A percentile compares a stretch with the other conserved stretches of the same genome.
Evolutionary conservation across 64 coral and sea anemone species (phyloP).

Genomic region (Dendrophyllia cribrosa): DNA sequence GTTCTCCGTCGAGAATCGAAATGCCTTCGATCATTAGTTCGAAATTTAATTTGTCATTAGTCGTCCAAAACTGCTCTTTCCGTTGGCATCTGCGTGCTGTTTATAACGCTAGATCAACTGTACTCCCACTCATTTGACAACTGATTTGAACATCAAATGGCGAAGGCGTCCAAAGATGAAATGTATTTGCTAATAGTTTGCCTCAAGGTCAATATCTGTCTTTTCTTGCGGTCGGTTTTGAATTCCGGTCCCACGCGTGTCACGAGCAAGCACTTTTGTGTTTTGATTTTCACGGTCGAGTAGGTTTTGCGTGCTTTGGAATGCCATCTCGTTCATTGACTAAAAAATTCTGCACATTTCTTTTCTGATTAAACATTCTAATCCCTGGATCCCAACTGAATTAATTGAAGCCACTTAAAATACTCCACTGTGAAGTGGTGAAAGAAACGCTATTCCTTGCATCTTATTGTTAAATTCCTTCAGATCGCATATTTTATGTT

Average conservation of each 20-base stretch:
- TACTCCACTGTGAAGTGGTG: not conserved
- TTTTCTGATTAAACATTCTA: too few relatives aligned
- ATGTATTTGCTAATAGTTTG: not conserved
- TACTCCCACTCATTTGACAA: slow-evolving; percentile 22
- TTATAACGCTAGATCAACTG: not conserved
- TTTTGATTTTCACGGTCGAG: slow-evolving; percentile 62
- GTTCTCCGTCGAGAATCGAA: not conserved
- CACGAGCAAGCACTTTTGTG: slow-evolving; percentile 31
- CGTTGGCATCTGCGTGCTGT: not conserved
- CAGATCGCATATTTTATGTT: not conserved
- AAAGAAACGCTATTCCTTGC: not conserved
- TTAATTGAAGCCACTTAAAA: not conserved
- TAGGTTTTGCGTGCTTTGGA: not conserved
- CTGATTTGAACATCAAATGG: slow-evolving; percentile 21
- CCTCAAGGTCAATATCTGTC: slow-evolving; percentile 12
- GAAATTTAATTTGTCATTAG: not conserved
- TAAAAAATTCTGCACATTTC: not conserved
- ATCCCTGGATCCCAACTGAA: not conserved
- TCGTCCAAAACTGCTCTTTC: slow-evolving; percentile 1
- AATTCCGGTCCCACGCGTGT: slow-evolving; percentile 20
- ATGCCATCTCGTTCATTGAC: not conserved
- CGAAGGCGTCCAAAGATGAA: not conserved
- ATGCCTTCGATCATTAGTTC: not conserved
- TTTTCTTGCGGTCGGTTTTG: slow-evolving; percentile 7
- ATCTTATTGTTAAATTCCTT: not conserved